Evolutionary conservation across 2,888 invertebrate genomes (phyloP), one percentile per base, ranked within the genome.

Genomic region (Lamproptera curius): DNA sequence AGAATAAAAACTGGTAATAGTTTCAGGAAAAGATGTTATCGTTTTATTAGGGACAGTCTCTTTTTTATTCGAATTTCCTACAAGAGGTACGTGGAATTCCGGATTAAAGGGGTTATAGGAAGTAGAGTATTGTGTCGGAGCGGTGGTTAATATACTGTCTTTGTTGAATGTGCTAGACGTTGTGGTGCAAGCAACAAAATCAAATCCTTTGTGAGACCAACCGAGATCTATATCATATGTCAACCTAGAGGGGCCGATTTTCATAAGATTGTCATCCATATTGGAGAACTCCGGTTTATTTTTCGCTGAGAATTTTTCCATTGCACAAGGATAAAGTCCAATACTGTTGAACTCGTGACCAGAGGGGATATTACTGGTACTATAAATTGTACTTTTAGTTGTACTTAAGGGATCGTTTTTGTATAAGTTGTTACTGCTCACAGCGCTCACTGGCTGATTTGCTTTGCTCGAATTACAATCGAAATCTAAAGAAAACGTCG

Each of bases 221-320:
- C 87, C 87, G 35, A 87, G 69, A 54, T 87, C 87, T 55, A 87
- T 86, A 52, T 87, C 87, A 49, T 87, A 87, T 1, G 87, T 86
- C 57, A 87, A 65, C 59, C 87, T 70, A 6, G 86, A 84, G 3
- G 83, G 79, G 1, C 79, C 82, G 41, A 85, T 82, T 67, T 87
- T 87, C 82, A 86, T 86, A 16, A 87, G 64, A 58, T 76, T 85
- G 39, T 87, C 87, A 57, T 87, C 87, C 14, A 86, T 74, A 59
- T 76, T 81, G 34, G 73, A 55, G 53, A 69, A 84, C 39, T 87
- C 86, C 1, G 79, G 36, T 67, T 87, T 87, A 56, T 67, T 83
- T 67, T 87, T 87, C 3, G 76, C 62, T 5, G 76, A 53, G 59
- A 84, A 87, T 59, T 85, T 86, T 57, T 87, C 87, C 74, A 87